Base-by-base conservation (phyloP, 2,888 invertebrate genomes). In the Omphaloscelis lunosa region DNA sequence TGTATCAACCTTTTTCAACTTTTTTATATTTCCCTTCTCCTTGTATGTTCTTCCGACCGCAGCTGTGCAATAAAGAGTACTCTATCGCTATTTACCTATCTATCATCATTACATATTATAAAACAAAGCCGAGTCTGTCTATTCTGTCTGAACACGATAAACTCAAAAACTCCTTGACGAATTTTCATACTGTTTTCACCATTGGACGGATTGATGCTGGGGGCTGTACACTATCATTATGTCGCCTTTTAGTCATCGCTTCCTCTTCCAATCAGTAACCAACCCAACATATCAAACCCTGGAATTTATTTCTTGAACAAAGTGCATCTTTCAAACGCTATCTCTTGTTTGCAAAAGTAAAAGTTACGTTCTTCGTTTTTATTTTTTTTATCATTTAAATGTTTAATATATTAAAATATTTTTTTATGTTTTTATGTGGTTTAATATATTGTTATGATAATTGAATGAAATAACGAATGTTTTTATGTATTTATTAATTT, bases 281-380 rank as follows among this genome's bases (percentile, higher is more conserved):
- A 67, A 15, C 56, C 5, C 9, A 56, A 72, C 69, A 85, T 74
- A 80, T 83, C 72, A 79, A 82, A 63, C 61, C 34, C 48, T 61
- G 29, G 69, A 45, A 77, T 75, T 77, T 84, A 85, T 80, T 82
- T 69, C n/a, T 58, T 68, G 83, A 80, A 81, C 78, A 83, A 80
- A 88, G 81, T 66, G 45, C 69, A 75, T 79, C 76, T 80, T 77
- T 79, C 82, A 84, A 75, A 75, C 34, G 68, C 61, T 23, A 77
- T 72, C 66, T 61, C 74, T 79, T 71, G n/a, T 56, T n/a, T 56
- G 56, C 56, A 12, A 1, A n/a, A n/a, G 23, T 56, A 5, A 12
- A n/a, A 56, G 56, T 27, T 27, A 15, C 12, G 6, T 56, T 56
- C n/a, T 5, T 56, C n/a, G 0, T 34, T 34, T 34, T 34, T 34